These are phyloP conservation scores for Rhynchotus rufescens DNA, from an alignment of 2,797 vertebrate genomes.

Conservation along the genomic window DNA sequence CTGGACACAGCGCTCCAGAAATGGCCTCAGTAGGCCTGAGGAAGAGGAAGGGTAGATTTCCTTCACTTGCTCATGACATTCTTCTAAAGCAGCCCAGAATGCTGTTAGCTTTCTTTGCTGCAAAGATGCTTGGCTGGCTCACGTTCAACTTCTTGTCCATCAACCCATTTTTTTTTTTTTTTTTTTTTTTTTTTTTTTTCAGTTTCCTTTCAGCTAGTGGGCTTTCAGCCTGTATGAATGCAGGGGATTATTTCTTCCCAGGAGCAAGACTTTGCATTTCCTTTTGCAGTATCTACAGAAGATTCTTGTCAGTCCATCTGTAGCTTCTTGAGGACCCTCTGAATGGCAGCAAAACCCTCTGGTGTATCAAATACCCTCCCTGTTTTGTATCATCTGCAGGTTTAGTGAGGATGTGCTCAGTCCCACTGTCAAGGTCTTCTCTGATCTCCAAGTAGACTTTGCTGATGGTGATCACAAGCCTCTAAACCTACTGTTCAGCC, in stretches of 20 bases:
- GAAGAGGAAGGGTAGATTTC: neutral
- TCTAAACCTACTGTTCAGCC: neutral
- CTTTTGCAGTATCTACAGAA: neutral
- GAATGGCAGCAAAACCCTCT: neutral
- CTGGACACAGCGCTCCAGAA: neutral
- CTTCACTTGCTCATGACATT: neutral
- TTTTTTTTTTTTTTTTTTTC: too few relatives aligned
- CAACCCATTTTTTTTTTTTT: neutral
- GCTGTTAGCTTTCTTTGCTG: neutral
- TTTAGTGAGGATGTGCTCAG: neutral
- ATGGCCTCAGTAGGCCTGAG: neutral
- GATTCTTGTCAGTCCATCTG: neutral
- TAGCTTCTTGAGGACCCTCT: neutral
- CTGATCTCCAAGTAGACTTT: neutral
- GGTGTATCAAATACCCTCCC: neutral
- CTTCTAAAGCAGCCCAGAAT: neutral
- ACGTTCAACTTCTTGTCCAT: neutral
- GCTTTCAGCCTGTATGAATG: too few relatives aligned
- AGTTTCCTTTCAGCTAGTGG: neutral
- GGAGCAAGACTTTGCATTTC: neutral
- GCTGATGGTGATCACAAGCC: neutral
- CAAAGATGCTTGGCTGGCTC: accelerated
- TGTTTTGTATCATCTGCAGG: neutral
- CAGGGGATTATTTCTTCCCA: neutral
- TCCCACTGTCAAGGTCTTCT: neutral